Base-by-base conservation (phyloP, 2,113 vertebrate species). In the Oncorhynchus clarkii region DNA sequence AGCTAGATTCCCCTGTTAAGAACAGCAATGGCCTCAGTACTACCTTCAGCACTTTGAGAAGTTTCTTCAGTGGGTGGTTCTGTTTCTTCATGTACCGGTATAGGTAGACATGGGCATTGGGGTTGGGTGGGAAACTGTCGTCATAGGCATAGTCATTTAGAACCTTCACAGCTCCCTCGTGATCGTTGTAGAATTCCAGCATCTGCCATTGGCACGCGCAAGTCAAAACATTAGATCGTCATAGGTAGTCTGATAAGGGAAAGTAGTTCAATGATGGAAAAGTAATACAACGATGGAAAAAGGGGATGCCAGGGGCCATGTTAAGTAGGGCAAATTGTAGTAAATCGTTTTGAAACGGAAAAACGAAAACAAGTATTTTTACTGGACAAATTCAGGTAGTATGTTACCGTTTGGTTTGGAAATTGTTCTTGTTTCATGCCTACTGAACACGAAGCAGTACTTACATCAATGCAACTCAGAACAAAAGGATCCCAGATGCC, bases 401-500 rank as follows among this genome's bases (percentile, higher is more conserved):
- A 45, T 45, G 2, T 54, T 4, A 9, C 49, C 49, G 5, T 54
- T 54, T 5, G 16, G 16, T 54, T 54, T 18, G 5, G 16, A 54
- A 54, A 14, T 4, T 18, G 51, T 54, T 54, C 51, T 18, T 14
- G 16, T 54, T 54, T 54, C 51, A 54, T 54, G 51, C 39, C 2
- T 45, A 14, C 51, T 18, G 14, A 16, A 16, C 12, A 24, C 3
- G 3, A 64, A 64, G 22, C 20, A 27, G 68, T 51, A 75, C 91
- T 94, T 89, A 97, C 97, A 83, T 97, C 92, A 71, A 97, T 89
- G 0, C 96, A 99, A 88, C 94, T 89, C 12, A 94, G 89, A 73
- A 99, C 92, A 75, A 99, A 99, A 8, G 91, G 86, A 77, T 99
- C 98, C 98, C 97, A 99, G 62, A 99, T 83, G 12, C 98, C 98